A percentile compares a stretch with the other conserved stretches of the same genome.
phyloP scores from a whole-genome alignment of 2,888 invertebrate species.

The Agrochola macilenta region DNA sequence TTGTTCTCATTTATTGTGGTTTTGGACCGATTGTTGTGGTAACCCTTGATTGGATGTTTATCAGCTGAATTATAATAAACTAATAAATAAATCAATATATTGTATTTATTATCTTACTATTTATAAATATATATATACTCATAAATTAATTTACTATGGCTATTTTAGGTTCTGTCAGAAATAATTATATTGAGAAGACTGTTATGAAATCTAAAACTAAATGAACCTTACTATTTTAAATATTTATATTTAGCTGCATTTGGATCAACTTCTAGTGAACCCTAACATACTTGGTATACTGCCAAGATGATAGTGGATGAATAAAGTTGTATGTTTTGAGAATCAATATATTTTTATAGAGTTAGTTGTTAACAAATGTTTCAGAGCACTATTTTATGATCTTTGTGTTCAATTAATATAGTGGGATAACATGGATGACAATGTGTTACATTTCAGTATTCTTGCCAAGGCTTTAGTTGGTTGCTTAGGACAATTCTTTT shows the following conservation, averaged over 20 bases:
- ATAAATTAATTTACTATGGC: too few relatives aligned
- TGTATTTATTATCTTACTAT: too few relatives aligned
- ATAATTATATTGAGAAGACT: background rate
- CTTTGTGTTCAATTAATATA: constrained; percentile 41
- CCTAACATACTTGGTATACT: constrained; percentile 43
- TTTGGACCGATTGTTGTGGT: background rate
- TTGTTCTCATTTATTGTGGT: background rate
- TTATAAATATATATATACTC: too few relatives aligned
- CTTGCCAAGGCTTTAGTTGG: constrained; percentile 2
- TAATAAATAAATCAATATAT: too few relatives aligned
- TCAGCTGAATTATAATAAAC: too few relatives aligned
- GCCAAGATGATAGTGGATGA: constrained; percentile 34
- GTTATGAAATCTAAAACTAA: background rate
- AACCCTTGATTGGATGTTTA: background rate
- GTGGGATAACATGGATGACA: constrained; percentile 36
- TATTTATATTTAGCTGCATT: constrained; percentile 23
- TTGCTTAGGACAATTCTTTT: too few relatives aligned
- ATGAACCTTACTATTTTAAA: background rate
- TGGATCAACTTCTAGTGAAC: constrained; percentile 29
- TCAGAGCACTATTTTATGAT: constrained; percentile 18
- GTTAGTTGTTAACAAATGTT: constrained; percentile 27
- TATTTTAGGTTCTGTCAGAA: background rate
- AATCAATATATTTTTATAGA: constrained; percentile 8
- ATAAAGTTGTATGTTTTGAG: background rate
- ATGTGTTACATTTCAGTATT: constrained; percentile 9